phyloP scores from a whole-genome alignment of 2,113 vertebrate genomes.

The Okapia johnstoni region DNA sequence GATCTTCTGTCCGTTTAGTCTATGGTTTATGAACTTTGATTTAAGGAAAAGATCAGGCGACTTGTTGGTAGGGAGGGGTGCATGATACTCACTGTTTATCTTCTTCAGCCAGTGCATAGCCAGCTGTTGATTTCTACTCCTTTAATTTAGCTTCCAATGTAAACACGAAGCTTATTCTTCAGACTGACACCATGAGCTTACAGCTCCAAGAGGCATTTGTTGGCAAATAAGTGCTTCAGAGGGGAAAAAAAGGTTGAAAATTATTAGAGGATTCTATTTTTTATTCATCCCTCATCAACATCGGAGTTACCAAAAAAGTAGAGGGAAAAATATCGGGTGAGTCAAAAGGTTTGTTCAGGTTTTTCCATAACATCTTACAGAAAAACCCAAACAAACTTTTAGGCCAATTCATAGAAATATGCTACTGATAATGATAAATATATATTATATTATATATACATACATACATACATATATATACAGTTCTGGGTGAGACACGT shows the following conservation, averaged over 20 bases:
- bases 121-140: neutral
- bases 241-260: neutral
- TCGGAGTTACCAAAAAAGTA: neutral
- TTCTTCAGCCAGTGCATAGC: neutral
- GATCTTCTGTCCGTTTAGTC: neutral
- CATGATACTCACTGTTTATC: neutral
- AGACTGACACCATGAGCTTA: neutral
- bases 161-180: neutral
- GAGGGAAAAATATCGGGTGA: neutral
- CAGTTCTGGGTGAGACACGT: neutral
- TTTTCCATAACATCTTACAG: neutral
- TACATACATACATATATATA: too few species aligned
- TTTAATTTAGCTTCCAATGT: conserved; percentile 20
- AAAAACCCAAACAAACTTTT: neutral
- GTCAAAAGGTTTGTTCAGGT: neutral
- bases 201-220: neutral
- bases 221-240: neutral
- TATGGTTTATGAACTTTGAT: conserved; percentile 22
- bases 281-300: neutral
- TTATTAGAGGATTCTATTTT: neutral
- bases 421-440: neutral
- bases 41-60: neutral
- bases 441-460: neutral
- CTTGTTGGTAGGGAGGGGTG: neutral
- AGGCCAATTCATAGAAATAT: neutral